These are phyloP conservation scores for Ceratosolen solmsi DNA, from an alignment of 1,140 invertebrate species.

Conservation along the genomic window DNA sequence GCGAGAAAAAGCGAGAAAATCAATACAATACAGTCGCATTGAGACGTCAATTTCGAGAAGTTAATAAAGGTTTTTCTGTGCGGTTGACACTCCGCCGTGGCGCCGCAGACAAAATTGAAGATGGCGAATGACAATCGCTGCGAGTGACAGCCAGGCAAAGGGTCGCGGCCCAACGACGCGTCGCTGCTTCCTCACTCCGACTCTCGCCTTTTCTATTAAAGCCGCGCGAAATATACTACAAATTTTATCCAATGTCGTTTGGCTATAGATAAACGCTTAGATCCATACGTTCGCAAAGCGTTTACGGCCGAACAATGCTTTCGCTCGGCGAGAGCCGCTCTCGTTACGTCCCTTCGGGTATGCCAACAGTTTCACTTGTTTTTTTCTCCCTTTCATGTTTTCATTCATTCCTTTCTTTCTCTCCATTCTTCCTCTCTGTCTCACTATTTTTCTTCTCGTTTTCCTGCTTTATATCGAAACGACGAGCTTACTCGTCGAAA, in stretches of 20 bases:
- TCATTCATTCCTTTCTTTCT: too few species aligned
- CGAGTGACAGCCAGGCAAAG: conserved; percentile 50
- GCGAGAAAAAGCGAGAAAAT: conserved; percentile 32
- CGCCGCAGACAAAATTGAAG: conserved; percentile 53
- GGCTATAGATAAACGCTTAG: not conserved
- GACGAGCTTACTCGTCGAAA: too few species aligned
- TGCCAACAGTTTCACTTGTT: not conserved
- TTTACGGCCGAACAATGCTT: conserved; percentile 29
- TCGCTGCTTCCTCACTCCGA: conserved; percentile 23
- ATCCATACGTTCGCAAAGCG: not conserved
- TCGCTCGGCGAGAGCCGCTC: not conserved
- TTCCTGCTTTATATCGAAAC: too few species aligned
- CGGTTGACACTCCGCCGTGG: conserved; percentile 36
- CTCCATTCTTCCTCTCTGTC: too few species aligned
- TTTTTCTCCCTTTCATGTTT: too few species aligned
- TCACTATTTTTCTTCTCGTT: too few species aligned
- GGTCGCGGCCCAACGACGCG: not conserved
- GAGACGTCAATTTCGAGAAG: conserved; percentile 47
- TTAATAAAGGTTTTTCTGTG: conserved; percentile 53
- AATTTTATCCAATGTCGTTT: conserved; percentile 6
- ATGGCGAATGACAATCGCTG: conserved; percentile 58
- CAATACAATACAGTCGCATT: conserved; percentile 48
- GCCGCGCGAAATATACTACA: conserved; percentile 27
- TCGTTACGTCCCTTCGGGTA: conserved; percentile 16
- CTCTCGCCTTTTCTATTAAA: conserved; percentile 51